Percentiles rank a stretch among this genome's conserved stretches.
Conservation (phyloP, 2,888 invertebrate genomes). For the Drosophila aldrichi region DNA sequence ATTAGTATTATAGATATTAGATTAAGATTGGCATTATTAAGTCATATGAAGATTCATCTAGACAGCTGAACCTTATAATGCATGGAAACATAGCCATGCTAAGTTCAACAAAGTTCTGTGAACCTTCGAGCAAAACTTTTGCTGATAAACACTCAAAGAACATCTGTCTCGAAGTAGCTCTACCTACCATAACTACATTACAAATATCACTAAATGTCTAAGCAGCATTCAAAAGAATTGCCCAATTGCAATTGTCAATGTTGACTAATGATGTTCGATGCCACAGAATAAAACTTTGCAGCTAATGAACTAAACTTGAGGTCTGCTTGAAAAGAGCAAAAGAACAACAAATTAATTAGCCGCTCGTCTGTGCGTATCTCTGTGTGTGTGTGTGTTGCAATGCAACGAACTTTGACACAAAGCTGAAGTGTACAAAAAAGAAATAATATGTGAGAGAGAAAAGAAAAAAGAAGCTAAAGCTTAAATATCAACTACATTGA, state of each 20-base stretch:
- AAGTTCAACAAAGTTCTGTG: too few species aligned
- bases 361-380: conserved; percentile 23
- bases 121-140: too few species aligned
- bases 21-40: too few species aligned
- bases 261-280: conserved; percentile 42
- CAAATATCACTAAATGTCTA: neutral
- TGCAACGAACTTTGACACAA: conserved; percentile 59
- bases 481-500: conserved; percentile 71
- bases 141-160: too few species aligned
- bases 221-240: conserved; percentile 9
- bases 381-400: conserved; percentile 20
- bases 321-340: neutral
- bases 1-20: too few species aligned
- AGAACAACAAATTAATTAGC: conserved; percentile 60
- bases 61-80: too few species aligned
- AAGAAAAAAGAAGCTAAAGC: conserved; percentile 16
- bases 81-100: too few species aligned
- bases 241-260: conserved; percentile 35
- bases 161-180: too few species aligned
- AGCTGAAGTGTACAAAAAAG: neutral
- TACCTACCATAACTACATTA: neutral
- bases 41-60: too few species aligned
- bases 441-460: neutral
- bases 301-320: conserved; percentile 22
- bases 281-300: conserved; percentile 25